Conservation (phyloP, 2,797 vertebrate genomes). For the Podarcis lilfordi region DNA sequence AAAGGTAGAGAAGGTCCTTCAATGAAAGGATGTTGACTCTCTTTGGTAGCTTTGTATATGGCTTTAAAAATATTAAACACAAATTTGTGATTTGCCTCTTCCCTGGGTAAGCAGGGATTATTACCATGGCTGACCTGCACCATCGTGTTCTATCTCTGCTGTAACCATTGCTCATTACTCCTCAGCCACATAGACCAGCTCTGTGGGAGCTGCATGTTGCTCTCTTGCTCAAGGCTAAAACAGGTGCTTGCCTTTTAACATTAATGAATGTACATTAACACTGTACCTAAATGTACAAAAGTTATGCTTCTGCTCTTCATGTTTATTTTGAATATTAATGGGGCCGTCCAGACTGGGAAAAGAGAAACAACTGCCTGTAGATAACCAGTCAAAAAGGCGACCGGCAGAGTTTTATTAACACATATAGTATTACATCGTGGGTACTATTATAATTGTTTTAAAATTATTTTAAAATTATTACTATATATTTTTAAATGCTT, state of each 20-base stretch:
- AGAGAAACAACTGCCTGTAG: background rate
- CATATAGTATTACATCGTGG: too few species aligned
- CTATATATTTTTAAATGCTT: background rate
- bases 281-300: background rate
- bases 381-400: background rate
- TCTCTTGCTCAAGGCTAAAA: background rate
- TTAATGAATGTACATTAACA: too few species aligned
- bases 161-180: background rate
- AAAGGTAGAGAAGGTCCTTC: background rate
- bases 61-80: background rate
- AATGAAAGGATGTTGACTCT: background rate
- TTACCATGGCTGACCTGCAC: background rate
- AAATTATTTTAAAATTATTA: background rate
- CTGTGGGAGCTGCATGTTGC: background rate
- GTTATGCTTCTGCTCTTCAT: background rate
- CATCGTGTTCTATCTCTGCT: background rate
- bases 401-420: background rate
- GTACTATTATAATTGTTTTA: background rate
- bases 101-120: background rate
- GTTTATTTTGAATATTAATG: background rate
- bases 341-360: background rate
- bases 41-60: background rate
- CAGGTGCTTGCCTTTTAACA: background rate
- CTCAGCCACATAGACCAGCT: background rate
- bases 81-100: background rate